Evolutionary conservation across 2,797 vertebrate genomes (phyloP).

Genomic region (Dicrostonyx torquatus): DNA sequence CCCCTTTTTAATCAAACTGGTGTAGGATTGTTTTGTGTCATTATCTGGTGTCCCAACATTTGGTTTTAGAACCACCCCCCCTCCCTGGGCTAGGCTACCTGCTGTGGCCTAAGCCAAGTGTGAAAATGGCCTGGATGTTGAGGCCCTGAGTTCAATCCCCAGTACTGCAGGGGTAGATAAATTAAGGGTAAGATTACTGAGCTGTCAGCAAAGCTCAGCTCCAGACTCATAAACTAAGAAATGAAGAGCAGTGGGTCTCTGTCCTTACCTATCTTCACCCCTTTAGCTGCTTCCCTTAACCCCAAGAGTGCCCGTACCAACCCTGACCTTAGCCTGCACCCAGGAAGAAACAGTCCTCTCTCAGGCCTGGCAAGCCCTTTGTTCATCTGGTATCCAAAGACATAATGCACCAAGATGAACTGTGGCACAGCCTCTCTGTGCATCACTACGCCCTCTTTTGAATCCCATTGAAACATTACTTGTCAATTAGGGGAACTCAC

Average conservation of each 20-base stretch:
- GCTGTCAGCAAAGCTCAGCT: background rate
- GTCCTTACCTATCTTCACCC: background rate
- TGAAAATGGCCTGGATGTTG: background rate
- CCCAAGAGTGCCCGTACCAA: background rate
- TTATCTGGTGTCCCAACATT: too few relatives aligned
- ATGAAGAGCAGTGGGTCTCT: constrained; percentile 31
- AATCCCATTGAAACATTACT: constrained; percentile 67
- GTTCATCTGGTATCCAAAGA: background rate
- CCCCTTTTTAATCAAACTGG: too few relatives aligned
- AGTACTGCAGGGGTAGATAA: background rate
- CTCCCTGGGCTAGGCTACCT: too few relatives aligned
- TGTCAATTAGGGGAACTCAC: constrained; percentile 70
- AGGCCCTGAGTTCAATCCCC: background rate
- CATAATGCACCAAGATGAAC: background rate
- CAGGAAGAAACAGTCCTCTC: background rate
- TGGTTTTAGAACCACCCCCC: too few relatives aligned
- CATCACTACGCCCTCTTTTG: background rate
- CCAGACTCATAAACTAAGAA: constrained; percentile 45
- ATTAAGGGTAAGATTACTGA: constrained; percentile 20
- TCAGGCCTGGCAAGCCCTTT: background rate
- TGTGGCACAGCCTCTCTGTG: background rate
- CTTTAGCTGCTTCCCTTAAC: background rate
- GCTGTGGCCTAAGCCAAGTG: too few relatives aligned
- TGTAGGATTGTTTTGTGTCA: too few relatives aligned
- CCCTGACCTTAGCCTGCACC: background rate